Evolutionary conservation across 2,797 vertebrate genomes (phyloP).

Genomic region (Oceanodroma leucorhoa): DNA sequence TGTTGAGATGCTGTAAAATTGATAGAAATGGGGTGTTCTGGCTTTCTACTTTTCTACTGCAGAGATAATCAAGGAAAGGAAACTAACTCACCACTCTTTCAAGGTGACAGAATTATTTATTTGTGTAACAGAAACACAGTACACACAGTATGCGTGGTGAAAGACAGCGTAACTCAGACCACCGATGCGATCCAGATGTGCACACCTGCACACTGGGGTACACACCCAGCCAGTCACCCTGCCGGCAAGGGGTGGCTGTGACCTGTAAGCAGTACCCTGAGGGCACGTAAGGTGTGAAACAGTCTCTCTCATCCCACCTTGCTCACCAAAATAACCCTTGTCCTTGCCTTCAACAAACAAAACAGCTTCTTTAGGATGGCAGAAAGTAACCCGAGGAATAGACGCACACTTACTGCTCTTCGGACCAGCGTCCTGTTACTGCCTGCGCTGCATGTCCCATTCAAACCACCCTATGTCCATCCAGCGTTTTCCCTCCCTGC

Average conservation of each 20-base stretch:
- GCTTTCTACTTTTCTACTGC: background rate
- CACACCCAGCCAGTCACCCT: fast-evolving
- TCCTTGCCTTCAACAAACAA: background rate
- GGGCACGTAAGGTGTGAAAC: background rate
- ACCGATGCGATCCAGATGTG: background rate
- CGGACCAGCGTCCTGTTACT: background rate
- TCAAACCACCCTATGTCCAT: background rate
- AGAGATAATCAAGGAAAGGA: background rate
- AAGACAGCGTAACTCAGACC: background rate
- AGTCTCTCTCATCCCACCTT: background rate
- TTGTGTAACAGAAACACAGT: background rate
- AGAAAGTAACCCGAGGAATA: background rate
- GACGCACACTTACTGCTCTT: background rate
- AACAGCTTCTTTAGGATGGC: background rate
- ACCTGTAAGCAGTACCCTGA: background rate
- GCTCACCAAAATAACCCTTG: fast-evolving
- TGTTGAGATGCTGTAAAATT: background rate
- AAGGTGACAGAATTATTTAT: background rate
- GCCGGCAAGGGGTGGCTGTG: background rate
- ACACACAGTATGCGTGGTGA: fast-evolving
- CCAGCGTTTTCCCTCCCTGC: background rate
- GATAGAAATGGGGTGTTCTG: background rate
- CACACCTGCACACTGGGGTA: fast-evolving
- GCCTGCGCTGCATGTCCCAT: fast-evolving
- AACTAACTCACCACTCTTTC: background rate